Conservation (phyloP, 2,113 vertebrate species). For the Hypomesus transpacificus region DNA sequence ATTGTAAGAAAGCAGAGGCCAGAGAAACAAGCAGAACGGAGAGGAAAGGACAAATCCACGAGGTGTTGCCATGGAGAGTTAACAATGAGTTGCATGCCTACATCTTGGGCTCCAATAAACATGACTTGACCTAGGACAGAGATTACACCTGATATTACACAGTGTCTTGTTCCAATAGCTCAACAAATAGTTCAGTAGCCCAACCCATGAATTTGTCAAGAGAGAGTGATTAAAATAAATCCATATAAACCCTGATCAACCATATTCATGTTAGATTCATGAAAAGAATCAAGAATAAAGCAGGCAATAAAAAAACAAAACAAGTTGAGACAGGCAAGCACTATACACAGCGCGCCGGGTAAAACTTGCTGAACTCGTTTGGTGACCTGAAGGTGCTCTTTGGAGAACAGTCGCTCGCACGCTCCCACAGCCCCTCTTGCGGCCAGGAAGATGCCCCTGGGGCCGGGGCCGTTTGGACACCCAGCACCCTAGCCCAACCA, state of each 20-base stretch:
- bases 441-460: no score
- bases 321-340: conserved; percentile 34
- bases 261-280: not conserved
- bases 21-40: not conserved
- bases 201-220: no score
- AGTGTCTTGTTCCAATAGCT: no score
- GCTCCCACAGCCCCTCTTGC: not conserved
- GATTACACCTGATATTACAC: not conserved
- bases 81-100: not conserved
- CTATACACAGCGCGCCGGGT: not conserved
- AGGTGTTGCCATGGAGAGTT: not conserved
- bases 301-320: not conserved
- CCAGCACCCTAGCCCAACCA: not conserved
- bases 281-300: not conserved
- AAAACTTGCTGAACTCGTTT: conserved; percentile 48
- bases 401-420: not conserved
- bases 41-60: not conserved
- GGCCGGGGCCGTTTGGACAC: no score
- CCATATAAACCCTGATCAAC: no score
- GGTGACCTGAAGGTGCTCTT: not conserved
- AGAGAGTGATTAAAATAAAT: no score
- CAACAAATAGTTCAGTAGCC: no score
- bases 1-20: not conserved
- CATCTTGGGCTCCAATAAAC: no score
- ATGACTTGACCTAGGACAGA: not conserved